Conservation (phyloP, 2,888 invertebrate genomes). For the Melipona bicolor region DNA sequence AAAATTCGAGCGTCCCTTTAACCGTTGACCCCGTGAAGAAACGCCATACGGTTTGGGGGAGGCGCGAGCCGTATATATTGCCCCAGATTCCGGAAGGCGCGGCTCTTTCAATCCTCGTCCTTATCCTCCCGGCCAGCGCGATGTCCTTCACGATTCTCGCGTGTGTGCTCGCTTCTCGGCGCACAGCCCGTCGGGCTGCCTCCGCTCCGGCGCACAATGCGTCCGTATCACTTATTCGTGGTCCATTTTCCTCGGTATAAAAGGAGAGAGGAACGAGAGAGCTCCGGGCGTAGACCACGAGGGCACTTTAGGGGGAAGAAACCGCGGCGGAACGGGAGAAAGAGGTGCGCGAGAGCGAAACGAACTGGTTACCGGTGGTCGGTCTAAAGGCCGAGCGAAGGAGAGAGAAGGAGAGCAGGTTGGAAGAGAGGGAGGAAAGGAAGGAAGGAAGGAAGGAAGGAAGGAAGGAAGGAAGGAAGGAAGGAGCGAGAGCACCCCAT, state of each 20-base stretch:
- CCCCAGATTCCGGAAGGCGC: slow-evolving; percentile 63
- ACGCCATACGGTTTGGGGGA: slow-evolving; percentile 33
- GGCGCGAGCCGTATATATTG: slow-evolving; percentile 38
- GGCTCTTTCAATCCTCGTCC: slow-evolving; percentile 48
- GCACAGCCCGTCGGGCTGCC: slow-evolving; percentile 48
- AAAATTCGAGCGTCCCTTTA: slow-evolving; percentile 47
- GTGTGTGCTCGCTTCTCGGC: neutral
- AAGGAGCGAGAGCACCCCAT: slow-evolving; percentile 73
- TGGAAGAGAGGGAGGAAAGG: neutral
- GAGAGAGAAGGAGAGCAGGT: slow-evolving; percentile 47
- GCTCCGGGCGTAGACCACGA: slow-evolving; percentile 62
- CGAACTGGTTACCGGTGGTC: slow-evolving; percentile 33
- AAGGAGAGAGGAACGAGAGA: slow-evolving; percentile 71
- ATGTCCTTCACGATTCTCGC: slow-evolving; percentile 42
- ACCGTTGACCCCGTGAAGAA: slow-evolving; percentile 58
- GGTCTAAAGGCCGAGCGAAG: slow-evolving; percentile 9
- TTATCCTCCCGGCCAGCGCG: slow-evolving; percentile 42
- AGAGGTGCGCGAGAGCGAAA: neutral
- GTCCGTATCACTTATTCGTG: slow-evolving; percentile 82
- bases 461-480: slow-evolving; percentile 58
- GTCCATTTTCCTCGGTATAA: slow-evolving; percentile 78
- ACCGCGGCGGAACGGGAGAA: neutral
- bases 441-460: slow-evolving; percentile 5
- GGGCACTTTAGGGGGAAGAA: slow-evolving; percentile 64
- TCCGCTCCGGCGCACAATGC: slow-evolving; percentile 74